Conservation (phyloP, 2,888 invertebrate genomes). For the Monochamus alternatus region DNA sequence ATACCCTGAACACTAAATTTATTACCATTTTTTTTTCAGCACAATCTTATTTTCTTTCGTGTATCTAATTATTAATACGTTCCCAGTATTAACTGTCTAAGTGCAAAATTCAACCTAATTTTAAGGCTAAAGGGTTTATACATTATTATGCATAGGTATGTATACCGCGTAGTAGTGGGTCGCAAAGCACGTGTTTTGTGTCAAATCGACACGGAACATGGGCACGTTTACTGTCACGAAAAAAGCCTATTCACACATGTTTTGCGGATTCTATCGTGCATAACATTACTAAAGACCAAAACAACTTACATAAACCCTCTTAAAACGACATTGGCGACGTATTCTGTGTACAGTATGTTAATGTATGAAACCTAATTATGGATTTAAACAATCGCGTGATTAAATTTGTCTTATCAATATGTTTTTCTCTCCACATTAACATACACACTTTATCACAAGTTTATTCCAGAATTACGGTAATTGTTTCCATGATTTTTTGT, state of each 20-base stretch:
- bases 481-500: not conserved
- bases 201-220: conserved; percentile 40
- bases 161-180: not conserved
- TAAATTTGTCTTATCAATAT: not conserved
- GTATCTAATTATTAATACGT: not conserved
- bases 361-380: not conserved
- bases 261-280: conserved; percentile 34
- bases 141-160: not conserved
- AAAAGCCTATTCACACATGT: conserved; percentile 46
- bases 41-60: no score
- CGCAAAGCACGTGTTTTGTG: conserved; percentile 41
- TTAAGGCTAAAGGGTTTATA: not conserved
- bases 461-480: not conserved
- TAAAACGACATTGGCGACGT: conserved; percentile 26
- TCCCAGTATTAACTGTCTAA: no score
- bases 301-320: conserved; percentile 42
- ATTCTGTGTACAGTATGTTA: not conserved
- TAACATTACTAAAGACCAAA: conserved; percentile 44
- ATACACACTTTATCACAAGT: no score
- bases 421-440: not conserved
- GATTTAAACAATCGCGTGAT: conserved; percentile 5
- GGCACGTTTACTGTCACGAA: conserved; percentile 53
- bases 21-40: no score
- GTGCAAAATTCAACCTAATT: not conserved
- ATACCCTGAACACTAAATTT: no score